phyloP scores from a whole-genome alignment of 2,797 vertebrate genomes.

The Danionella dracula region DNA sequence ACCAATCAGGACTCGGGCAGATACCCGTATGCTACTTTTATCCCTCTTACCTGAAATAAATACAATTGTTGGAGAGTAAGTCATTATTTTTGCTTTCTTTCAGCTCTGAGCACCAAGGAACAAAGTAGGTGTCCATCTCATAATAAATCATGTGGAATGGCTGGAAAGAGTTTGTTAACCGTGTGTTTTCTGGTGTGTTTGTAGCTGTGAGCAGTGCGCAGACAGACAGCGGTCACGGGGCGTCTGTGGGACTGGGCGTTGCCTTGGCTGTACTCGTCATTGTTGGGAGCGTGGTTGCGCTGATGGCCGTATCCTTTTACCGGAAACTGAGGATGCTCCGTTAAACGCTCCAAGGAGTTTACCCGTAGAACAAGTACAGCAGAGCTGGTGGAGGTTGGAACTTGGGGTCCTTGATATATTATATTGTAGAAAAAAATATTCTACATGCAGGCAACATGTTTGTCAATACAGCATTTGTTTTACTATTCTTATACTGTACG shows the following conservation, averaged over 20 bases:
- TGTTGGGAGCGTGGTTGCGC: conserved; percentile 45
- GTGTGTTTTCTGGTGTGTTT: not conserved
- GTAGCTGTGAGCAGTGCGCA: conserved; percentile 50
- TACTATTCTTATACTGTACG: too few species aligned
- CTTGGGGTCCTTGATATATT: not conserved
- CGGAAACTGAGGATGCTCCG: conserved; percentile 45
- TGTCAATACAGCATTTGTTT: not conserved
- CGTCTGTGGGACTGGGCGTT: conserved; percentile 58
- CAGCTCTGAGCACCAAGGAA: conserved; percentile 52
- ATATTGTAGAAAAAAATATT: not conserved
- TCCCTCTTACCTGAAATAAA: not conserved
- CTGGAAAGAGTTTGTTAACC: not conserved
- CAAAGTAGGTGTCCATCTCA: conserved; percentile 30
- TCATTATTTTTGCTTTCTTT: conserved; percentile 33
- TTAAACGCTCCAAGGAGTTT: conserved; percentile 38
- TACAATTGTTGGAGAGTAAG: too few species aligned
- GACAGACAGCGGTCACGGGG: not conserved
- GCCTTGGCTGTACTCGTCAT: conserved; percentile 58
- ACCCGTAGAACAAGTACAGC: conserved; percentile 18
- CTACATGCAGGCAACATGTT: not conserved
- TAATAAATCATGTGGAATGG: not conserved
- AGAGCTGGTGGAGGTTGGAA: conserved; percentile 48
- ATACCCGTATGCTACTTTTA: conserved; percentile 48
- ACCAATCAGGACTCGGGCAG: conserved; percentile 47
- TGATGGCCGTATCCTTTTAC: conserved; percentile 50